Evolutionary conservation across 2,797 vertebrate species (phyloP).

Genomic region (Acridotheres tristis): DNA sequence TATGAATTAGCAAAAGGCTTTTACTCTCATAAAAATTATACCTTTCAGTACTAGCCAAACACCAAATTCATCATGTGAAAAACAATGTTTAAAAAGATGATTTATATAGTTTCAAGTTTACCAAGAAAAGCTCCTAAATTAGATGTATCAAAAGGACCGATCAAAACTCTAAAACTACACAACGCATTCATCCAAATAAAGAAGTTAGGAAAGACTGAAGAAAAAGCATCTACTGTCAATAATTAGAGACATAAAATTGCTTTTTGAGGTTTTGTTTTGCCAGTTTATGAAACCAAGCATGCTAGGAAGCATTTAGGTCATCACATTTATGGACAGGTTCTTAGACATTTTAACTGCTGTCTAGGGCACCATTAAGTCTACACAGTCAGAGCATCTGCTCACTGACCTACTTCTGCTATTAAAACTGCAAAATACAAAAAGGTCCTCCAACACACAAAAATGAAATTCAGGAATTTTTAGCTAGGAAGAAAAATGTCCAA

Average conservation of each 20-base stretch:
- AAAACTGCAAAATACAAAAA: not conserved
- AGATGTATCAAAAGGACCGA: not conserved
- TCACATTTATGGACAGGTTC: not conserved
- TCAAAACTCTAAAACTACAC: not conserved
- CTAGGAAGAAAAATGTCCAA: not conserved
- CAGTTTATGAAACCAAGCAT: not conserved
- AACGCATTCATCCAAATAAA: not conserved
- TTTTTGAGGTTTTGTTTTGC: not conserved
- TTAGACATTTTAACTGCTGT: not conserved
- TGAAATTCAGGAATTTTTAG: not conserved
- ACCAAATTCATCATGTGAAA: not conserved
- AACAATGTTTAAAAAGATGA: not conserved
- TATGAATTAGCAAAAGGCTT: slow-evolving; percentile 9
- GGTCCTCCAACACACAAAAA: not conserved
- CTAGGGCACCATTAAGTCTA: not conserved
- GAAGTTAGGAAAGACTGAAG: not conserved
- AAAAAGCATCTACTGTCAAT: not conserved
- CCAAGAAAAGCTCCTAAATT: not conserved
- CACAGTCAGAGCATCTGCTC: not conserved
- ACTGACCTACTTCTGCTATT: not conserved
- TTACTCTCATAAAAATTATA: not conserved
- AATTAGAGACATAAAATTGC: not conserved
- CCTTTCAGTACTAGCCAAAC: not conserved
- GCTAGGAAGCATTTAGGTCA: not conserved
- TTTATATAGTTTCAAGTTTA: not conserved